Base-by-base conservation (phyloP, 2,888 invertebrate species). In the Zhuqinia jingwanae region DNA sequence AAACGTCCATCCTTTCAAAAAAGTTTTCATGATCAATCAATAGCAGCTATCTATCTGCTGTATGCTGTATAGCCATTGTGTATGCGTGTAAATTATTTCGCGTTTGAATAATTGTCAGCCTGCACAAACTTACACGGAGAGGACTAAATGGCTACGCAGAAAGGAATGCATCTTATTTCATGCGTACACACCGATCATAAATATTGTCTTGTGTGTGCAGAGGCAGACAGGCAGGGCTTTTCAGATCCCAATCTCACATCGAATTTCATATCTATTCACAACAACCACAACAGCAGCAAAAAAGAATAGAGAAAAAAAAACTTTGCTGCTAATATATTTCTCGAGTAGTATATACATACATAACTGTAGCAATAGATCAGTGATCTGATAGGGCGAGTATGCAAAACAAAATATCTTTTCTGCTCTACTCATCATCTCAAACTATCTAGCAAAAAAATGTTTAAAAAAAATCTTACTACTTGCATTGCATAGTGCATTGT, bases 381-480 rank as follows among this genome's bases (percentile, higher is more conserved):
- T 70, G 60, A 73, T 76, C 27, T n/a, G 60, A 82, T 45, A 75
- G 63, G 60, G 82, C 13, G 58, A 82, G 82, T 82, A 82, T 82
- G 82, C 82, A 82, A 82, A 82, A 82, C 82, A 73, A 58, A 81
- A 73, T 47, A 63, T 77, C 77, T 30, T 36, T 77, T 77, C 22
- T 20, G 27, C 77, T 77, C 81, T 70, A 20, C 27, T 53, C 65
- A 8, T 11, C 42, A 42, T 68, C 65, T 2, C 20, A 10, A 11
- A 20, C 1, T 2, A 10, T 13, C 20, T 45, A 68, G 65, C 22
- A 13, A 68, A 68, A n/a, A 36, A 27, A 8, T 30, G n/a, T 36
- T 63, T 63, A 27, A 25, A 60, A 60, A 25, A 10, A 6, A 36
- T 36, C 36, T 36, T 36, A 2, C 45, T 70, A 25, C n/a, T 17